A percentile compares a stretch with the other conserved stretches of the same genome.
These are phyloP conservation scores for Montipora capricornis DNA, from an alignment of 64 coral and sea anemone genomes.

Conservation along the genomic window DNA sequence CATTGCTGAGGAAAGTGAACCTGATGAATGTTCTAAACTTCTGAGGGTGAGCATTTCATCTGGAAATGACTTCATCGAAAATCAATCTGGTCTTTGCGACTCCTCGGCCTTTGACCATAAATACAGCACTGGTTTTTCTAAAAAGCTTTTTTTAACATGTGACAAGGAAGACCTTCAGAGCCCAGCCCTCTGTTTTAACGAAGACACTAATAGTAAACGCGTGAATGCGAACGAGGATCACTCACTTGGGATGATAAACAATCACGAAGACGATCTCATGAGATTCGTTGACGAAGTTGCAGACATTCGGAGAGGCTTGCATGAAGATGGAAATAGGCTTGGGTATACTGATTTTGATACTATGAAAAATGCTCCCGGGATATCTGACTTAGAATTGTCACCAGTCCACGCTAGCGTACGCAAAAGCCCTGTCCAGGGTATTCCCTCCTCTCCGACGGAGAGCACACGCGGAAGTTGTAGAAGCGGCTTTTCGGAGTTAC, in stretches of 20 bases:
- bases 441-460: not conserved
- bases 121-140: conserved; percentile 44
- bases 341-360: conserved; percentile 30
- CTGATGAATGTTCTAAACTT: not conserved
- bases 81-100: not conserved
- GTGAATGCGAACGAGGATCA: not conserved
- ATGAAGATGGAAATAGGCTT: not conserved
- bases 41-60: not conserved
- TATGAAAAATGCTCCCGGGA: not conserved
- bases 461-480: conserved; percentile 16
- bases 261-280: not conserved
- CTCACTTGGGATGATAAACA: not conserved
- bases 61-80: not conserved
- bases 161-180: conserved; percentile 16
- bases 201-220: not conserved
- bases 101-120: not conserved
- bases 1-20: not conserved
- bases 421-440: conserved; percentile 7
- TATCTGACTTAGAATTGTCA: not conserved
- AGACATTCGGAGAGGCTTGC: not conserved
- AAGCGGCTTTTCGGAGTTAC: conserved; percentile 24
- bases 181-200: not conserved
- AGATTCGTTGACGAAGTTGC: not conserved
- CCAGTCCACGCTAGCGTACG: not conserved
- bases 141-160: conserved; percentile 59